Conservation (phyloP, 2,113 vertebrate genomes). For the Eulacestoma nigropectus region DNA sequence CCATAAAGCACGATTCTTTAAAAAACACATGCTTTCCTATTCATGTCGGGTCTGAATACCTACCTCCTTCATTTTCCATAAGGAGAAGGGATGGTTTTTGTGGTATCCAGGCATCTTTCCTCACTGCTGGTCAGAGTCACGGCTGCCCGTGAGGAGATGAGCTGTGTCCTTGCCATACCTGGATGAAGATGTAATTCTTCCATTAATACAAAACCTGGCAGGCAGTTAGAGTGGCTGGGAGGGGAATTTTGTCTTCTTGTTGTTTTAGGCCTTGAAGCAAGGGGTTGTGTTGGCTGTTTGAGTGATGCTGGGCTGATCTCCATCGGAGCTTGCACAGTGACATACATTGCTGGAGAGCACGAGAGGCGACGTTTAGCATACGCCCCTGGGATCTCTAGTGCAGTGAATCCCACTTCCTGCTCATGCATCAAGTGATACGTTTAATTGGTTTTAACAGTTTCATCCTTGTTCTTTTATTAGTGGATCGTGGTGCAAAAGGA, state of each 20-base stretch:
- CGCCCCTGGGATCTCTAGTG: not conserved
- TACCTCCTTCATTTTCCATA: not conserved
- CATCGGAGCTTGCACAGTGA: not conserved
- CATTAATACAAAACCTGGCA: not conserved
- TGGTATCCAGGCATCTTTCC: not conserved
- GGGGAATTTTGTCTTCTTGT: not conserved
- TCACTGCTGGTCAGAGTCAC: rapidly evolving
- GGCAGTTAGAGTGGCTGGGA: not conserved
- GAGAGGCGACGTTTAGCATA: rapidly evolving
- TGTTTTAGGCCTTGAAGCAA: not conserved
- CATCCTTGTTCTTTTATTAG: not conserved
- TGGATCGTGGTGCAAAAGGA: not conserved
- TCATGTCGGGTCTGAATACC: not conserved
- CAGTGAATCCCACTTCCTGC: not conserved
- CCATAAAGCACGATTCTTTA: not conserved
- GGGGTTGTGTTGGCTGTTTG: not conserved
- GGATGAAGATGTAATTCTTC: not conserved
- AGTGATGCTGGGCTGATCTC: not conserved
- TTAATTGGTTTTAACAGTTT: slow-evolving; percentile 34
- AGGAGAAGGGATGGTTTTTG: not conserved
- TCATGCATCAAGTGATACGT: not conserved
- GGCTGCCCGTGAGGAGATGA: rapidly evolving
- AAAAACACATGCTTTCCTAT: not conserved
- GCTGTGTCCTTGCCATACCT: not conserved
- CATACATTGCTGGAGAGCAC: not conserved